Evolutionary conservation across 2,113 vertebrate species (phyloP), one percentile per base, ranked within the genome.

Genomic region (Pipa parva): DNA sequence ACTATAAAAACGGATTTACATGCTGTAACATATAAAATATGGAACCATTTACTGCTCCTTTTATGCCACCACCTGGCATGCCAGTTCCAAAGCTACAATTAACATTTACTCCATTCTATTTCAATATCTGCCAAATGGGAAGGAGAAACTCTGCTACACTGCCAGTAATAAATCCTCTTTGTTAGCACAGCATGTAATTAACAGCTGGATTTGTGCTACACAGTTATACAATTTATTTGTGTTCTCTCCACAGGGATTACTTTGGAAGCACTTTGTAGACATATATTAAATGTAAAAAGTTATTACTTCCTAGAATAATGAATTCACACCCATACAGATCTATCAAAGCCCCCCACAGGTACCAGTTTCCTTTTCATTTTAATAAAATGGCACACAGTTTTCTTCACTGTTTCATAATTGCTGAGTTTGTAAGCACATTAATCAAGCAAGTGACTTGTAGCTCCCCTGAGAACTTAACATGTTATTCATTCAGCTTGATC

Each of bases 141-240:
- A 42, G 17, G 39, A n/a, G 7, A 3, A n/a, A 17, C 5, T 6
- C 39, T 6, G 13, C 13, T n/a, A 17, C 25, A 54, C 22, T 26
- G 13, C 1, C 24, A 2, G 2, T 15, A 54, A 26, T 17, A 54
- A 54, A 26, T 17, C 22, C 25, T 24, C 50, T 6, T 17, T 27
- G 22, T 26, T 26, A 27, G 22, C 15, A 17, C 15, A 5, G 50
- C 7, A 10, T 27, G 4, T 17, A 54, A 54, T 54, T 54, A 26
- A 54, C 6, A 12, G 6, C 24, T 8, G 25, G 22, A 7, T 54
- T 27, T 26, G 50, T 54, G 22, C 50, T 26, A 13, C 8, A 15
- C 25, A 27, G 50, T 17, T 54, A 26, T 26, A 27, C 39, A 54
- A 26, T 25, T 54, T 26, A 54, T 54, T 54, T n/a, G 50, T 26